Percentiles rank a stretch among this genome's conserved stretches.
Evolutionary conservation across 1,140 invertebrate species (phyloP).

Genomic region (Trigoniulus corallinus): DNA sequence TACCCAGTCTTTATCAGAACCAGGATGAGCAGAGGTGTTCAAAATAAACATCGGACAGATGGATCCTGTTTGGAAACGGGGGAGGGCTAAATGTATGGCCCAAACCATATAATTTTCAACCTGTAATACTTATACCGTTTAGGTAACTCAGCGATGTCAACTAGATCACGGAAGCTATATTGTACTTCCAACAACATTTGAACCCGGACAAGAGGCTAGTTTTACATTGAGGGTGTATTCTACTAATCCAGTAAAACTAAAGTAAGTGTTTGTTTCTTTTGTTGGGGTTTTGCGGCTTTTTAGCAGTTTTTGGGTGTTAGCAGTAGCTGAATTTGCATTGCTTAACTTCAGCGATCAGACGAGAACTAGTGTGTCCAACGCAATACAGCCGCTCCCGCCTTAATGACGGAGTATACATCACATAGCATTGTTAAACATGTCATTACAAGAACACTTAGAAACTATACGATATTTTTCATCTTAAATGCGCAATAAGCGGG

Average conservation of each 20-base stretch:
- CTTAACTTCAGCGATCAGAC: no score
- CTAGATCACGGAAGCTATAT: conserved; percentile 69
- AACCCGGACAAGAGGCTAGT: conserved; percentile 71
- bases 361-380: no score
- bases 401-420: no score
- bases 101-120: no score
- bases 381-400: no score
- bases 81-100: no score
- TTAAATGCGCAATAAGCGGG: neutral
- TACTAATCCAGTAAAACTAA: conserved; percentile 61
- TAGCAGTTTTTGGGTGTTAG: no score
- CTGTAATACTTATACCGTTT: neutral
- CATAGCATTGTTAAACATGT: neutral
- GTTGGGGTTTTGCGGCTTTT: no score
- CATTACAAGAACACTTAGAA: neutral
- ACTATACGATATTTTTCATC: neutral
- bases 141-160: conserved; percentile 47
- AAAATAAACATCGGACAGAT: neutral
- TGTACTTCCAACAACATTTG: conserved; percentile 77
- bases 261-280: conserved; percentile 32
- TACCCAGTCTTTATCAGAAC: neutral
- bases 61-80: no score
- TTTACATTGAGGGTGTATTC: conserved; percentile 70
- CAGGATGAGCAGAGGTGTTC: no score
- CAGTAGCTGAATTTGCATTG: no score